Conservation (phyloP, 2,888 invertebrate species). For the Loripinus fragilis region DNA sequence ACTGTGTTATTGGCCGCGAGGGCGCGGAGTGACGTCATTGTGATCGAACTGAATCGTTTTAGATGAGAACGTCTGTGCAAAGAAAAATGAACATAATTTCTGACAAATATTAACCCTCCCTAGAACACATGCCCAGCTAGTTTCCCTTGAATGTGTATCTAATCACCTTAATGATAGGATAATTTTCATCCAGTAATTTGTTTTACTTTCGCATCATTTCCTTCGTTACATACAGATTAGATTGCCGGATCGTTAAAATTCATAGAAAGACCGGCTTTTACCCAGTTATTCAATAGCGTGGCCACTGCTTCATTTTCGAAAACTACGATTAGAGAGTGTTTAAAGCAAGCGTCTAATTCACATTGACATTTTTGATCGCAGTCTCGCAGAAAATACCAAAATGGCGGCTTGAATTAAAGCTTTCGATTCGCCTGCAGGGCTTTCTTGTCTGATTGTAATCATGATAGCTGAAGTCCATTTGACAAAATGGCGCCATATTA, state of each 20-base stretch:
- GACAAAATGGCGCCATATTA: slow-evolving; percentile 53
- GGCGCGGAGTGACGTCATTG: slow-evolving; percentile 49
- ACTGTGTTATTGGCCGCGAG: background rate
- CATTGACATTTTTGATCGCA: slow-evolving; percentile 52
- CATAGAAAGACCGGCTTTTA: background rate
- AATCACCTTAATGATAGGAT: no score
- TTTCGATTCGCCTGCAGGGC: slow-evolving; percentile 54
- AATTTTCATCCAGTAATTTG: background rate
- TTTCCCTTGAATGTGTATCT: no score
- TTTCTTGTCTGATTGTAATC: slow-evolving; percentile 52
- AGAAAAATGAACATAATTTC: no score
- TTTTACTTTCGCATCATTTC: background rate
- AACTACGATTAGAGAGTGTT: background rate
- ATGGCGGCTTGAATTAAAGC: slow-evolving; percentile 48
- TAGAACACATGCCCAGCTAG: no score
- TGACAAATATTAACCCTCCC: no score
- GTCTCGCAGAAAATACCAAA: slow-evolving; percentile 50
- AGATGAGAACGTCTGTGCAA: no score
- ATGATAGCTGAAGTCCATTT: slow-evolving; percentile 46
- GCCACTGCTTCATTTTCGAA: slow-evolving; percentile 1
- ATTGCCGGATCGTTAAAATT: background rate
- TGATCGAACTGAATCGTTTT: slow-evolving; percentile 31
- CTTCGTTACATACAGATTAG: slow-evolving; percentile 3
- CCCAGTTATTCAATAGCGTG: background rate
- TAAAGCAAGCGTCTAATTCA: slow-evolving; percentile 57